Percentiles rank a stretch among this genome's conserved stretches.
phyloP scores from a whole-genome alignment of 1,140 invertebrate genomes.

The Medauroidea extradentata region DNA sequence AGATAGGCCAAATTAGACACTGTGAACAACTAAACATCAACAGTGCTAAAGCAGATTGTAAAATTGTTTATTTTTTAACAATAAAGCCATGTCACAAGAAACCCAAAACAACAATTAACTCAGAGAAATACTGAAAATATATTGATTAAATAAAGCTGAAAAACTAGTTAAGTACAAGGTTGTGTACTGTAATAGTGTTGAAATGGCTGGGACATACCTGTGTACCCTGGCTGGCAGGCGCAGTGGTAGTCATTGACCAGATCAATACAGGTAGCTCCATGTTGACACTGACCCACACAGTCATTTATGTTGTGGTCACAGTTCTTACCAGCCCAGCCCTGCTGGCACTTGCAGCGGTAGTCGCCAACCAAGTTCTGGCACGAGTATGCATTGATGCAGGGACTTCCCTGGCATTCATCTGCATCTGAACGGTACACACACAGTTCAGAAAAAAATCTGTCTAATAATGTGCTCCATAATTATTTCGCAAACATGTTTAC shows the following conservation, averaged over 20 bases:
- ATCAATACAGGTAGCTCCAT: slow-evolving; percentile 83
- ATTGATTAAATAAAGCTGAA: too few relatives aligned
- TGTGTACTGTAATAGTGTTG: too few relatives aligned
- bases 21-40: too few relatives aligned
- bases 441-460: too few relatives aligned
- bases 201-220: too few relatives aligned
- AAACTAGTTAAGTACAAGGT: too few relatives aligned
- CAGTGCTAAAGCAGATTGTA: too few relatives aligned
- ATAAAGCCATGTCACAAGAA: background rate
- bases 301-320: slow-evolving; percentile 87
- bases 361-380: slow-evolving; percentile 78
- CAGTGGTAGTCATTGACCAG: slow-evolving; percentile 78
- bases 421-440: slow-evolving; percentile 44
- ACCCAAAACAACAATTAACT: slow-evolving; percentile 18
- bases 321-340: slow-evolving; percentile 82
- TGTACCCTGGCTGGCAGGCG: slow-evolving; percentile 74
- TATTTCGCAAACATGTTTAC: too few relatives aligned
- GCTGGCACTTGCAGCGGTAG: slow-evolving; percentile 73
- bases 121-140: background rate
- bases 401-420: slow-evolving; percentile 50
- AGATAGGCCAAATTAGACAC: too few relatives aligned
- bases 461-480: too few relatives aligned
- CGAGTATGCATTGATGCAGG: slow-evolving; percentile 76
- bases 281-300: slow-evolving; percentile 81
- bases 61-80: too few relatives aligned